These are phyloP conservation scores for Scolanthus callimorphus DNA, from an alignment of 92 coral and sea anemone species.

Conservation along the genomic window DNA sequence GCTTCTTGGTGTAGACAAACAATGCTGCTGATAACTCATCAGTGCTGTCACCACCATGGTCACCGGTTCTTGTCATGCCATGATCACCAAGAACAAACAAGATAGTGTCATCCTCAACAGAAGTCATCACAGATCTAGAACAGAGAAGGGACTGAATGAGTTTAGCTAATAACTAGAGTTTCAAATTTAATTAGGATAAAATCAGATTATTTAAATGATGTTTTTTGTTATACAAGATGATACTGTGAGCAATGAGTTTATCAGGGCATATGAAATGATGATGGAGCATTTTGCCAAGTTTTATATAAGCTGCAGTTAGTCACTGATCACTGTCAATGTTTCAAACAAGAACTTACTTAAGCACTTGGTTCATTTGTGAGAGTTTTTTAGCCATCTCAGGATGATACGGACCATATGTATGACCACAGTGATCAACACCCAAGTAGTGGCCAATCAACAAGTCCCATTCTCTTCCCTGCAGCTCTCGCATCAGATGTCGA, in stretches of 20 bases:
- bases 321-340: too few species aligned
- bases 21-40: constrained; percentile 92
- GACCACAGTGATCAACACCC: constrained; percentile 99
- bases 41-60: constrained; percentile 96
- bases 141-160: too few species aligned
- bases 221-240: too few species aligned
- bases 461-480: constrained; percentile 73
- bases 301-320: too few species aligned
- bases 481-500: constrained; percentile 78
- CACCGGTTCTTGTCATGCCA: constrained; percentile 98
- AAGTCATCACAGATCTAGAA: constrained; percentile 77
- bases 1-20: constrained; percentile 70
- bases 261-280: too few species aligned
- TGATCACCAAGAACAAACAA: constrained; percentile 98
- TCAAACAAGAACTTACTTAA: constrained; percentile 65
- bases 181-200: too few species aligned
- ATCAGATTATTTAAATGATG: too few species aligned
- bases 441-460: constrained; percentile 90
- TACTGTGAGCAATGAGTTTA: too few species aligned
- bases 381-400: constrained; percentile 88
- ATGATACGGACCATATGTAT: constrained; percentile 91
- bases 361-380: constrained; percentile 74
- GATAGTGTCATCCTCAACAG: constrained; percentile 74
- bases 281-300: too few species aligned
- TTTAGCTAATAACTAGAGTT: too few species aligned